Percentiles rank a stretch among this genome's conserved stretches.
These are phyloP conservation scores for Agapostemon virescens DNA, from an alignment of 2,888 invertebrate genomes.

Conservation along the genomic window DNA sequence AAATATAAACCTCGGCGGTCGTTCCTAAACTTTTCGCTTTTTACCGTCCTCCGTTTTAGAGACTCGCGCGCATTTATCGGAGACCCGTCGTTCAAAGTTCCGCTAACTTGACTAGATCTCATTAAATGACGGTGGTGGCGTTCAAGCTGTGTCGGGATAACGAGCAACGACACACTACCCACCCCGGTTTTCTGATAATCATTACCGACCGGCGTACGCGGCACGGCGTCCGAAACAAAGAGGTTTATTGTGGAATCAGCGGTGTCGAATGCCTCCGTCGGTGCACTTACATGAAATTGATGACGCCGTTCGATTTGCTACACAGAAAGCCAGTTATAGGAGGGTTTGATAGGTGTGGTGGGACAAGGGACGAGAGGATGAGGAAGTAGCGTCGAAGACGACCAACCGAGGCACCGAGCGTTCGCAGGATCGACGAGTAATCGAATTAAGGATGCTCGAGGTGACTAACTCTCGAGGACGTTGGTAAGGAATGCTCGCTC, in stretches of 20 bases:
- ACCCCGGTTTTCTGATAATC: conserved; percentile 17
- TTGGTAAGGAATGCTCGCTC: conserved; percentile 42
- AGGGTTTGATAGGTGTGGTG: conserved; percentile 1
- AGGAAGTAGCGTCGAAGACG: conserved; percentile 35
- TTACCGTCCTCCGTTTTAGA: neutral
- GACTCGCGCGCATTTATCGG: neutral
- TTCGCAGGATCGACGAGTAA: conserved; percentile 66
- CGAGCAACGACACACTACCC: neutral
- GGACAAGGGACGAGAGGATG: neutral
- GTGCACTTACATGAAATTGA: conserved; percentile 58
- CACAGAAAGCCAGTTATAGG: conserved; percentile 56
- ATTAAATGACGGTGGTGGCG: neutral
- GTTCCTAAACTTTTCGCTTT: neutral
- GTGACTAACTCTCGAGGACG: conserved; percentile 53
- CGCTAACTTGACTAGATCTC: conserved; percentile 4
- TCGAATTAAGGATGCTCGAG: conserved; percentile 70
- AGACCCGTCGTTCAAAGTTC: neutral
- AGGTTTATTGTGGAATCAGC: conserved; percentile 57
- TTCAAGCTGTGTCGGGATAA: neutral
- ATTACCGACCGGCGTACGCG: conserved; percentile 1
- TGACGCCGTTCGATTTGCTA: conserved; percentile 59
- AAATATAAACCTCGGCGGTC: neutral
- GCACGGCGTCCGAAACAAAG: conserved; percentile 33
- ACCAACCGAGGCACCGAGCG: conserved; percentile 30
- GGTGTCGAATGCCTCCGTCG: conserved; percentile 34